Evolutionary conservation across 2,888 invertebrate genomes (phyloP), one percentile per base, ranked within the genome.

Genomic region (Myopa tessellatipennis): DNA sequence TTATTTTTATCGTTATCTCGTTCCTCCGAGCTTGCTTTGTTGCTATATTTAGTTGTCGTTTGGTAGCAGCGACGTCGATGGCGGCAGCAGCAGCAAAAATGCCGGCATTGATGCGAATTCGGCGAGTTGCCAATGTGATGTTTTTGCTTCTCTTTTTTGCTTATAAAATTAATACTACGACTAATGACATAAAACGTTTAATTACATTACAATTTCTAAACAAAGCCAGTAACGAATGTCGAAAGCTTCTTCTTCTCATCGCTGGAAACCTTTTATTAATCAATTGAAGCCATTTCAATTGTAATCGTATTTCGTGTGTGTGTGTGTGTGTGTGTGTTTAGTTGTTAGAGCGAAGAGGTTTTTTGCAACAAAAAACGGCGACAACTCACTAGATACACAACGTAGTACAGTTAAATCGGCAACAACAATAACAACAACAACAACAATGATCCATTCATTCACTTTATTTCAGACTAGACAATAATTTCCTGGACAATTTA

Each of bases 401-500:
- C 45, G 45, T 45, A 1, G 45, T 45, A 45, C 45, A 45, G 45
- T 45, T 8, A 45, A 6, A 4, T 45, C 26, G 26, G 26, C 26
- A 26, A 45, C 10, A 8, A n/a, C 61, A 26, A 61, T 8, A 58
- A 8, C 61, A 61, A 26, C 61, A 61, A 61, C n/a, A 61, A 61
- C 61, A 26, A 45, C 10, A 45, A 45, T 8, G 6, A 18, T 8
- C 60, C 14, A 60, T 16, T 18, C 60, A 60, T 60, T 16, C 60
- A 18, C 3, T 18, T 7, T 60, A 55, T 18, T 18, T n/a, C 61
- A n/a, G 61, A 26, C 34, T 34, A 61, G 61, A 61, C 61, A 61
- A 10, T 61, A 61, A 61, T 61, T 61, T 61, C 61, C 61, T 61
- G 61, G n/a, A 61, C 34, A 61, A 61, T 61, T 26, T 45, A 61